Percentiles rank a stretch among this genome's conserved stretches.
Conservation (phyloP, 1,140 invertebrate species). For the Bilobella aurantiaca region DNA sequence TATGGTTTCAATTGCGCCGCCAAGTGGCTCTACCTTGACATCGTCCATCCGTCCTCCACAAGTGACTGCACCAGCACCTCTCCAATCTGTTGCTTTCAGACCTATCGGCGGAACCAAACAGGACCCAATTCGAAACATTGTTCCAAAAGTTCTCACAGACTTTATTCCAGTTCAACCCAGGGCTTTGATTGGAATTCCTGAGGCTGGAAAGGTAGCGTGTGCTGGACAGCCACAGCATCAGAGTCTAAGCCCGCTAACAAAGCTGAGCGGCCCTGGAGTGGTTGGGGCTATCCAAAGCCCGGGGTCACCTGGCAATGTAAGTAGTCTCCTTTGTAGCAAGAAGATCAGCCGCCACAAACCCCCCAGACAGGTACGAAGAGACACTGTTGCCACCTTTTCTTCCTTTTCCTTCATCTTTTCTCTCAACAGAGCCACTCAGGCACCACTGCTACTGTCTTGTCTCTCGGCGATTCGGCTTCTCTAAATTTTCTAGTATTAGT, state of each 20-base stretch:
- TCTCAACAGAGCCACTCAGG: constrained; percentile 7
- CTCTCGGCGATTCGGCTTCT: background rate
- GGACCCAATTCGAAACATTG: background rate
- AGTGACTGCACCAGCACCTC: background rate
- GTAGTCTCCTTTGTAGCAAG: background rate
- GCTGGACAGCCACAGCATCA: background rate
- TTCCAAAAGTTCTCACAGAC: background rate
- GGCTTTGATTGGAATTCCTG: background rate
- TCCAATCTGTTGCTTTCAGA: background rate
- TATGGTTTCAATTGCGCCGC: constrained; percentile 1
- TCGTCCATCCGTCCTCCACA: background rate
- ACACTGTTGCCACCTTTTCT: background rate
- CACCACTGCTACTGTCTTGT: background rate
- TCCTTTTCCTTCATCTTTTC: background rate
- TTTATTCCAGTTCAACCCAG: background rate
- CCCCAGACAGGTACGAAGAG: constrained; percentile 25
- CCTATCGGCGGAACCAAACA: background rate
- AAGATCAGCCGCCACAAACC: constrained; percentile 21
- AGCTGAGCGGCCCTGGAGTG: background rate
- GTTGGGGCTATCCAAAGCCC: background rate
- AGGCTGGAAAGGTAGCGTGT: background rate
- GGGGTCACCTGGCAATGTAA: background rate
- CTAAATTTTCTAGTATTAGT: background rate
- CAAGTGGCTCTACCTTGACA: background rate
- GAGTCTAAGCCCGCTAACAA: background rate